Percentiles rank a stretch among this genome's conserved stretches.
Evolutionary conservation across 2,797 vertebrate genomes (phyloP).

Genomic region (Pteronotus mesoamericanus): DNA sequence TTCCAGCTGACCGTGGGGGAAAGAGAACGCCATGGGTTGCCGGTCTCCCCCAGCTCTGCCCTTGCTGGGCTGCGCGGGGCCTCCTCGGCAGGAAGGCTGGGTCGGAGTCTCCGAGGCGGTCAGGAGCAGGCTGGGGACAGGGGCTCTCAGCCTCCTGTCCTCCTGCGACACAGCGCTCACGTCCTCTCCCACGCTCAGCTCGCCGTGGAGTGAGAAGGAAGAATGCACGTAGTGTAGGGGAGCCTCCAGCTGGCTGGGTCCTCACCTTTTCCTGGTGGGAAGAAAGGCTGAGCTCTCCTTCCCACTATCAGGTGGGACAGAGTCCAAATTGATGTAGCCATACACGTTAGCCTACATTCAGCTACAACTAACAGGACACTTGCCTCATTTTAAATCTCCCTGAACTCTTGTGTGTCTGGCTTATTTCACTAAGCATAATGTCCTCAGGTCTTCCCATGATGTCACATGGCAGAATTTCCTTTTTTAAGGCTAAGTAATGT

Average conservation of each 20-base stretch:
- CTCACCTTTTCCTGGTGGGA: too few species aligned
- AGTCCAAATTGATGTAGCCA: neutral
- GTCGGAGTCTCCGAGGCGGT: neutral
- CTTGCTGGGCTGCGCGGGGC: neutral
- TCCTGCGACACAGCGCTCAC: accelerated
- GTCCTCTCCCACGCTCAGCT: too few species aligned
- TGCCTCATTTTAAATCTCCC: neutral
- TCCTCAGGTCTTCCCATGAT: too few species aligned
- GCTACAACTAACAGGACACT: neutral
- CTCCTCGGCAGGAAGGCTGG: neutral
- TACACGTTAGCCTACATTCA: neutral
- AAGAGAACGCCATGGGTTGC: accelerated
- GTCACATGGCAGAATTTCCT: accelerated
- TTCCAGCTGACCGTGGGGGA: neutral
- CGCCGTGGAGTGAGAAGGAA: accelerated
- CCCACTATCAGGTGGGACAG: neutral
- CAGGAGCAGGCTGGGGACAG: neutral
- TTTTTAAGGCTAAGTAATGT: neutral
- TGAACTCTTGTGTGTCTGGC: too few species aligned
- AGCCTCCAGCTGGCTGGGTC: neutral
- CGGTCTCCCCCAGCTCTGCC: neutral
- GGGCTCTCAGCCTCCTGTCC: neutral
- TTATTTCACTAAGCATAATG: neutral
- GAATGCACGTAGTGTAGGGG: neutral
- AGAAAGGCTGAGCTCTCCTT: neutral